Base-by-base conservation (phyloP, 2,113 vertebrate species). In the Zeus faber region DNA sequence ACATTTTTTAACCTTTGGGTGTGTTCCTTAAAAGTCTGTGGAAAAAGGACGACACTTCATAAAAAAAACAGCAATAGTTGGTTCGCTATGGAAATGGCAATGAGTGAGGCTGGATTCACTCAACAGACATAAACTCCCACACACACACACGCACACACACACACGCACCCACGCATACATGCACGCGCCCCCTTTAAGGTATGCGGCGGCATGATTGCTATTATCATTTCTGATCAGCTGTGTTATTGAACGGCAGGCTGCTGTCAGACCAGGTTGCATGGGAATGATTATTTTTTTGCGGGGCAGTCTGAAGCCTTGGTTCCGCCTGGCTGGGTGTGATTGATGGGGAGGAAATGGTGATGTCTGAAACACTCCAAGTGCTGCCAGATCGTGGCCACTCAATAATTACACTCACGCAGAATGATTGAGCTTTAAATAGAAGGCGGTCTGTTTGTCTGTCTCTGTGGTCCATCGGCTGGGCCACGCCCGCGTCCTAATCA, bases 181-280 rank as follows among this genome's bases (percentile, higher is more conserved):
- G 10, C n/a, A 17, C 39, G 0, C 39, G 9, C 52, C 45, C 22
- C 63, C 11, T 62, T 16, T 82, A 80, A 87, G 78, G 83, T 87
- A 86, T 88, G 82, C 84, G 63, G 56, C 22, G 66, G 61, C 82
- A 83, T 85, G 82, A 87, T 85, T 84, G 80, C 76, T 72, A 81
- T 85, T 85, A 88, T 88, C 77, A 85, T 80, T 84, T 77, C 73
- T 83, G 83, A 88, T 87, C 85, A 81, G 82, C 77, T 84, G 70
- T 65, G 81, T 79, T 85, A 78, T 82, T 84, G 84, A 87, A 84
- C 70, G 67, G 77, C 33, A 72, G 70, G 67, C 67, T 58, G 63
- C 77, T 76, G 75, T 81, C 70, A 74, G 62, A 53, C 56, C 67
- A 65, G 69, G 11, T 78, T 78, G 79, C 82, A 87, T 78, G 67